Conservation (phyloP, 2,113 vertebrate genomes). For the Lepus americanus region DNA sequence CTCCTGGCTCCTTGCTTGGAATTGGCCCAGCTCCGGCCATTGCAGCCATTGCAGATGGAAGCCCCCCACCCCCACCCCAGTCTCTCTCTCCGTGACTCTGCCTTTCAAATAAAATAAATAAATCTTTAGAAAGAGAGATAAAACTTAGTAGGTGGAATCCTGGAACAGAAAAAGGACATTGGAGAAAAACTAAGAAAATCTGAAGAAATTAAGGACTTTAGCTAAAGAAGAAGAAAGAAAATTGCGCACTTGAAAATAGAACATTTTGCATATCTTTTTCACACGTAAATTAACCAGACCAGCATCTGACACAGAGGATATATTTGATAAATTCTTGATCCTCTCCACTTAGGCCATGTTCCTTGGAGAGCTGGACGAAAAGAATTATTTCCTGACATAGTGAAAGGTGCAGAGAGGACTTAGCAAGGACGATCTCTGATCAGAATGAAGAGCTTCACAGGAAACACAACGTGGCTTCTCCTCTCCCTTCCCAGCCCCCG, state of each 20-base stretch:
- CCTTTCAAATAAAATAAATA: too few relatives aligned
- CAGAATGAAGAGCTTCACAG: not conserved
- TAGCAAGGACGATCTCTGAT: not conserved
- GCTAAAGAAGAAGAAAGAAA: not conserved
- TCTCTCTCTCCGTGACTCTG: too few relatives aligned
- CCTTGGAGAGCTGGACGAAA: not conserved
- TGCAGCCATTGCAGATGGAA: too few relatives aligned
- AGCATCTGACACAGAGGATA: not conserved
- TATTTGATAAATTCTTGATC: not conserved
- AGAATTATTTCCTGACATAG: not conserved
- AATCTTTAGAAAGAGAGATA: too few relatives aligned
- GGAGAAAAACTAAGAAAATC: not conserved
- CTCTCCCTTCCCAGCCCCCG: not conserved
- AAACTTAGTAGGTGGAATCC: not conserved
- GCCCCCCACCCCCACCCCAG: too few relatives aligned
- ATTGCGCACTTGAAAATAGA: not conserved
- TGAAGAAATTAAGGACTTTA: not conserved
- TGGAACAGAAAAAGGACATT: not conserved
- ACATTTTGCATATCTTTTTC: not conserved
- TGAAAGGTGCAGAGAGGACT: not conserved
- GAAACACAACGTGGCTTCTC: not conserved
- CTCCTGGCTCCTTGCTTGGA: too few relatives aligned
- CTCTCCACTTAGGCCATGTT: not conserved
- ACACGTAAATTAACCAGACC: not conserved
- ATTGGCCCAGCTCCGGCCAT: too few relatives aligned